Percentiles rank a stretch among this genome's conserved stretches.
phyloP scores from a whole-genome alignment of 2,113 vertebrate species.

The Mormoops blainvillei region DNA sequence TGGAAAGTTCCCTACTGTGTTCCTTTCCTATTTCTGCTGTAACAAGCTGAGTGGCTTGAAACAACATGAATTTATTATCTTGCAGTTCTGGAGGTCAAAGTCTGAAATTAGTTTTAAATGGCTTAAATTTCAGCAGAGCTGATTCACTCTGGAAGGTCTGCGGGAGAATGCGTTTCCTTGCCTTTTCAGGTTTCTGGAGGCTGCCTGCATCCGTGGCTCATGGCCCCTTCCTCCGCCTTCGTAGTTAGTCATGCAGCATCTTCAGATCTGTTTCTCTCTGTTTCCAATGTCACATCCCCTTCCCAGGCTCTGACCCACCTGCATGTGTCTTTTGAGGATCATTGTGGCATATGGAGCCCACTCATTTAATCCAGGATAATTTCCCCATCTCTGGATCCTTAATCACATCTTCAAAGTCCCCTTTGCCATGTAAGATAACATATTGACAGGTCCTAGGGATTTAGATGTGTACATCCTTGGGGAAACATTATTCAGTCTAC shows the following conservation, averaged over 20 bases:
- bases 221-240: background rate
- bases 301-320: background rate
- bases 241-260: background rate
- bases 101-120: background rate
- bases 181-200: background rate
- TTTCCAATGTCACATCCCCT: background rate
- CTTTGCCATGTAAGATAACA: background rate
- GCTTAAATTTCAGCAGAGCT: background rate
- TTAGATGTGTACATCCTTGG: background rate
- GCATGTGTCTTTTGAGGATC: background rate
- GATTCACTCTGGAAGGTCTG: background rate
- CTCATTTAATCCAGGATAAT: background rate
- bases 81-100: background rate
- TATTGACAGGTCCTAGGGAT: background rate
- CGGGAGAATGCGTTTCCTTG: background rate
- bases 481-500: background rate
- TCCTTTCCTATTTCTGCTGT: background rate
- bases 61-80: background rate
- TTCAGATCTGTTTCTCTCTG: background rate
- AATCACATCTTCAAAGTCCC: background rate
- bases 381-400: background rate
- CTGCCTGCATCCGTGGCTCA: background rate
- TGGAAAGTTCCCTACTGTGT: background rate
- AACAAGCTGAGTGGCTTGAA: background rate
- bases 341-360: background rate